These are phyloP conservation scores for Neodiprion pinetum DNA, from an alignment of 1,140 invertebrate genomes.

Conservation along the genomic window DNA sequence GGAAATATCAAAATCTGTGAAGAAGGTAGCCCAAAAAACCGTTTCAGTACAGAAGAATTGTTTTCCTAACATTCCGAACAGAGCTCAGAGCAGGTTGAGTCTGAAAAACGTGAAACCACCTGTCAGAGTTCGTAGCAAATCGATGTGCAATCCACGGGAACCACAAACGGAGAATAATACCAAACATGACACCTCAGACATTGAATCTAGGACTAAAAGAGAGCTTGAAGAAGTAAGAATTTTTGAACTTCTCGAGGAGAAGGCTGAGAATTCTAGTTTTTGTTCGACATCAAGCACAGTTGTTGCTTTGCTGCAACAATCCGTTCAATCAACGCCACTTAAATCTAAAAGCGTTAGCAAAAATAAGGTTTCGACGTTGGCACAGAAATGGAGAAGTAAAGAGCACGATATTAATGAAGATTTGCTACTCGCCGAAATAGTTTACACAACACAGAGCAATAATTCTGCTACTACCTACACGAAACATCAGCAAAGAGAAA, in stretches of 20 bases:
- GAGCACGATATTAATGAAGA: constrained; percentile 19
- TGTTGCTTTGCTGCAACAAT: constrained; percentile 62
- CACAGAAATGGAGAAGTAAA: constrained; percentile 52
- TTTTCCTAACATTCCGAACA: constrained; percentile 21
- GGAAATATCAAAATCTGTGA: constrained; percentile 14
- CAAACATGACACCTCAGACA: constrained; percentile 47
- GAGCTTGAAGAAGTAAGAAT: constrained; percentile 70
- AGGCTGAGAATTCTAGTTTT: constrained; percentile 73
- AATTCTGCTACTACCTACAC: constrained; percentile 7
- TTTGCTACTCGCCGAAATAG: constrained; percentile 28
- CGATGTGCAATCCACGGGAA: constrained; percentile 52
- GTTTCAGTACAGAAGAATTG: constrained; percentile 21
- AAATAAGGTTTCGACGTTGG: constrained; percentile 47
- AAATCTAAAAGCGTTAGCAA: constrained; percentile 55
- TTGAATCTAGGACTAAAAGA: constrained; percentile 54
- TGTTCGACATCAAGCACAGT: constrained; percentile 73
- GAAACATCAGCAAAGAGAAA: constrained; percentile 10
- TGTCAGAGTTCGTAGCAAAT: constrained; percentile 33
- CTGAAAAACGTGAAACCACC: constrained; percentile 41
- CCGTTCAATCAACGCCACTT: constrained; percentile 57
- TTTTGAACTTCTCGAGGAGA: constrained; percentile 77
- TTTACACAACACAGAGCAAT: constrained; percentile 23
- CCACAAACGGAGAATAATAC: constrained; percentile 44
- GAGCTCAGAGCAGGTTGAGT: constrained; percentile 33
- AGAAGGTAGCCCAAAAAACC: constrained; percentile 22